Base-by-base conservation (phyloP, 2,113 vertebrate species). In the Protobothrops flavoviridis region DNA sequence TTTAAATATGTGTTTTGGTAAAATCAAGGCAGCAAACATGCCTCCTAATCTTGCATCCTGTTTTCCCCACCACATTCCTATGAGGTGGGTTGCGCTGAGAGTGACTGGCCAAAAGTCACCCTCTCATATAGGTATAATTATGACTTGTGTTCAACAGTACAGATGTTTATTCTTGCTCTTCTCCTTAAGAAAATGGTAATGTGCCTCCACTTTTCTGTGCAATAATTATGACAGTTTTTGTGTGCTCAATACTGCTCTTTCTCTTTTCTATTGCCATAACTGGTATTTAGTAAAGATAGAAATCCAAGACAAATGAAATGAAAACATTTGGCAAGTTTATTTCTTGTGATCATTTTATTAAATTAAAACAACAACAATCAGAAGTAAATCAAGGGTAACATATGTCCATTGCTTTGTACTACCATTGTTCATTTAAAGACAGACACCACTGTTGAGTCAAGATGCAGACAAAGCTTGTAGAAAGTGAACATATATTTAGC, bases 361-460 rank as follows among this genome's bases (percentile, higher is more conserved):
- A 96, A 96, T 94, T 96, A 95, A 94, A 61, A 95, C 81, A 94
- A 95, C 91, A 94, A 93, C 81, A 53, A 59, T 90, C 81, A 23
- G 87, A 85, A 52, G 59, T 21, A 56, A 85, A 48, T 45, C n/a
- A 89, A 20, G 69, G 69, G 8, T 43, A 3, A 43, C 39, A 53
- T 74, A 29, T 13, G 21, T 17, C 87, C 29, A 39, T 26, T 33
- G 74, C 53, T 89, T 21, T 86, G 64, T 50, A 48, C 8, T 45
- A 45, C 33, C 9, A 1, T 57, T 57, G 39, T 90, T 91, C 91
- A 45, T 64, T 50, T 85, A 69, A 87, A 90, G 57, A 85, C 93
- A 92, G 48, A 55, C 56, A 29, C 33, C 26, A n/a, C 69, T 48
- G 24, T 48, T 13, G 17, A n/a, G 17, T 15, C 88, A 90, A 64